phyloP scores from a whole-genome alignment of 2,888 invertebrate species.

The Trissolcus japonicus region DNA sequence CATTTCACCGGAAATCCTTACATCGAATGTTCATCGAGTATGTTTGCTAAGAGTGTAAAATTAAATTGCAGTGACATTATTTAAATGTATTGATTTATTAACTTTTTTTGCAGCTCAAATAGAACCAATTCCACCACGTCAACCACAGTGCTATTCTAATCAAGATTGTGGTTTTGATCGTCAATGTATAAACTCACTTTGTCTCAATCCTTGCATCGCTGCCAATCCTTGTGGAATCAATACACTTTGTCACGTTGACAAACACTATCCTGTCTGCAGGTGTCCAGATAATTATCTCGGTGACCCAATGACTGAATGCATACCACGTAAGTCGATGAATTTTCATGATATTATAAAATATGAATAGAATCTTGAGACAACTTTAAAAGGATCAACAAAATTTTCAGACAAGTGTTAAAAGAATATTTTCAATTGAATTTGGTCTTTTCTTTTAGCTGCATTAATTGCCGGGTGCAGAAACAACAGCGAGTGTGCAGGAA shows the following conservation, averaged over 20 bases:
- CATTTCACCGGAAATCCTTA: slow-evolving; percentile 88
- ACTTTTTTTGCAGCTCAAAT: slow-evolving; percentile 63
- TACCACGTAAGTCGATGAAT: slow-evolving; percentile 83
- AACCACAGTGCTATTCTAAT: slow-evolving; percentile 85
- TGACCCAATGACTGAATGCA: slow-evolving; percentile 83
- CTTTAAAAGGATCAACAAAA: not conserved
- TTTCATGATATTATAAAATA: not conserved
- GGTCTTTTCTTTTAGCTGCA: slow-evolving; percentile 74
- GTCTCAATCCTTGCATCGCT: slow-evolving; percentile 86
- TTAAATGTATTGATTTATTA: not conserved
- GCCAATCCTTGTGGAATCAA: slow-evolving; percentile 85
- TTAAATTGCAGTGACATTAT: not conserved
- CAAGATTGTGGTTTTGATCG: slow-evolving; percentile 86
- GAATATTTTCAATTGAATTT: not conserved
- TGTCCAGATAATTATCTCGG: slow-evolving; percentile 89
- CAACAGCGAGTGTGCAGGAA: slow-evolving; percentile 87
- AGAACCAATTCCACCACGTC: slow-evolving; percentile 64
- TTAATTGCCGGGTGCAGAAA: slow-evolving; percentile 85
- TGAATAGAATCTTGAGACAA: not conserved
- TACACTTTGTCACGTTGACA: slow-evolving; percentile 88
- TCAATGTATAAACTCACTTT: slow-evolving; percentile 85
- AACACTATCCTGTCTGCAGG: slow-evolving; percentile 86
- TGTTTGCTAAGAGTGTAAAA: slow-evolving; percentile 49
- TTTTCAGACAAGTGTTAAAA: not conserved
- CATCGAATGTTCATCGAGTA: slow-evolving; percentile 84